Evolutionary conservation across 2,113 vertebrate species (phyloP).

Genomic region (Terrapene triunguis): DNA sequence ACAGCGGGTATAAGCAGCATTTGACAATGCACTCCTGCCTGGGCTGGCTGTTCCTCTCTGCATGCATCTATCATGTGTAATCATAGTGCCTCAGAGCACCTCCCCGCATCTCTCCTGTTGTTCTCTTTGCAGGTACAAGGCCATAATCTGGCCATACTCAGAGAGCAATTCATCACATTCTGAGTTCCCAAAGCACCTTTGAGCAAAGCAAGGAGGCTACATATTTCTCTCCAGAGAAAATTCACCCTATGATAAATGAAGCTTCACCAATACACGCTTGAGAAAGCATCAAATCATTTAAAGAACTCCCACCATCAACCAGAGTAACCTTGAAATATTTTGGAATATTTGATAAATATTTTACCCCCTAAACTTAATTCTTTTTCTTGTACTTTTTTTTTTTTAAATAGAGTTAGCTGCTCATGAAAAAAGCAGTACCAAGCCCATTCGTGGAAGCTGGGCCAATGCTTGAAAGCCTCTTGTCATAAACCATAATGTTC

Average conservation of each 20-base stretch:
- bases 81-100: background rate
- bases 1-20: no score
- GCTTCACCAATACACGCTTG: constrained; percentile 49
- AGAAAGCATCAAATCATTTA: constrained; percentile 68
- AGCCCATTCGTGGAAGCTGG: background rate
- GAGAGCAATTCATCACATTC: constrained; percentile 42
- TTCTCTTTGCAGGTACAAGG: background rate
- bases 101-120: background rate
- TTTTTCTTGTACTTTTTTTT: background rate
- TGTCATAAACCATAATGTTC: background rate
- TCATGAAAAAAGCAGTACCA: constrained; percentile 4
- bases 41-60: background rate
- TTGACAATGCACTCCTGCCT: background rate
- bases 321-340: constrained; percentile 64
- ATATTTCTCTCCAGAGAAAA: constrained; percentile 63
- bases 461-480: background rate
- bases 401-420: no score
- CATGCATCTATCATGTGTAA: background rate
- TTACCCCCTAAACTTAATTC: background rate
- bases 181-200: constrained; percentile 23
- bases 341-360: constrained; percentile 58
- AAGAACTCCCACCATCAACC: constrained; percentile 24
- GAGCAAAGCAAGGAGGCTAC: constrained; percentile 47
- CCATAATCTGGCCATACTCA: background rate
- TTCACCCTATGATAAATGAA: constrained; percentile 61